A percentile compares a stretch with the other conserved stretches of the same genome.
These are phyloP conservation scores for Stenchaetothrips biformis DNA, from an alignment of 2,888 invertebrate species.

Conservation along the genomic window DNA sequence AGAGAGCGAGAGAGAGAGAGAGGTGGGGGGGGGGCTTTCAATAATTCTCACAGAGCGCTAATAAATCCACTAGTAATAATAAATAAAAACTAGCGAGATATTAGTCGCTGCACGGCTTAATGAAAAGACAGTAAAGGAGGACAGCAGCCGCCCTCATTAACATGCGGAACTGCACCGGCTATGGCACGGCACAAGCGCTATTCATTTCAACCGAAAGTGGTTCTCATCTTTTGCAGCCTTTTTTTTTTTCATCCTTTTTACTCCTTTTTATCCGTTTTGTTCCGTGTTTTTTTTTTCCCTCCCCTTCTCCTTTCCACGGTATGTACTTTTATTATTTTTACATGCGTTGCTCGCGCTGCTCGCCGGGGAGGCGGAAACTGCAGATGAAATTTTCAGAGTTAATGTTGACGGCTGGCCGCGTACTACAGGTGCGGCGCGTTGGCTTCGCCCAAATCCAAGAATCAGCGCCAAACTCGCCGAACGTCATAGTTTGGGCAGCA, in stretches of 20 bases:
- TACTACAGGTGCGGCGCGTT: not conserved
- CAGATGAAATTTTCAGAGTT: constrained; percentile 18
- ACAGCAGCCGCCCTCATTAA: not conserved
- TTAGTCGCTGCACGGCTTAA: no score
- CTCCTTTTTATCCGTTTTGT: no score
- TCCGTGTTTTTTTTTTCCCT: not conserved
- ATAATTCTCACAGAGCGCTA: no score
- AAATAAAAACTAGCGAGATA: no score
- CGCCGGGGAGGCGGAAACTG: no score
- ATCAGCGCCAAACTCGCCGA: no score
- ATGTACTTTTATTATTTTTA: not conserved
- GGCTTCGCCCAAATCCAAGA: no score
- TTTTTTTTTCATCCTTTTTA: not conserved
- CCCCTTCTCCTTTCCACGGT: not conserved
- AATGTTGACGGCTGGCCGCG: not conserved
- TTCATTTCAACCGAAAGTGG: constrained; percentile 9
- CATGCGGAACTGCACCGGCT: not conserved
- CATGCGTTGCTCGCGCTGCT: no score
- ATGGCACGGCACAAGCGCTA: not conserved
- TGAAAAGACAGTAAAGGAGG: not conserved
- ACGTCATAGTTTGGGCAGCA: no score
- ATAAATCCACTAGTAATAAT: no score
- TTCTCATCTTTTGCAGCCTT: not conserved
- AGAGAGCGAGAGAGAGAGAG: no score
- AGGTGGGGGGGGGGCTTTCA: no score